Evolutionary conservation across 2,797 vertebrate genomes (phyloP).

Genomic region (Pangasius larnaudii): DNA sequence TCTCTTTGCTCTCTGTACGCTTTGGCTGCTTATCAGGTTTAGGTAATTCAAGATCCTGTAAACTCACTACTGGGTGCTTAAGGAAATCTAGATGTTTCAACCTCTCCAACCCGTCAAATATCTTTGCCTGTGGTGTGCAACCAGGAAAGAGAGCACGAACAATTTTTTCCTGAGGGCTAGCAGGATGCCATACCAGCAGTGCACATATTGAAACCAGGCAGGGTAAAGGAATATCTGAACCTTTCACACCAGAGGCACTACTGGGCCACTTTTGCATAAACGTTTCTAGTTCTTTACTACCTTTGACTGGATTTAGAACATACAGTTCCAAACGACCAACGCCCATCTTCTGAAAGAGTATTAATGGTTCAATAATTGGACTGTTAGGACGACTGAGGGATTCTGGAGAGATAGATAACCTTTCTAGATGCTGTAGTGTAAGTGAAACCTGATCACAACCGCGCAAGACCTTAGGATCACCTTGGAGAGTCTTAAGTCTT

Average conservation of each 20-base stretch:
- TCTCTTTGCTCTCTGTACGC: slow-evolving; percentile 85
- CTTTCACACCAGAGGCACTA: slow-evolving; percentile 53
- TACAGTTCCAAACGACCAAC: slow-evolving; percentile 92
- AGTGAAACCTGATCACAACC: slow-evolving; percentile 81
- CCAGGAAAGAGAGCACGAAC: slow-evolving; percentile 90
- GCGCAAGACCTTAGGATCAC: slow-evolving; percentile 72
- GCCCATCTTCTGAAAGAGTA: slow-evolving; percentile 95
- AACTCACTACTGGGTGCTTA: slow-evolving; percentile 79
- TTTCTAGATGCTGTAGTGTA: slow-evolving; percentile 78
- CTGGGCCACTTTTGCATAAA: slow-evolving; percentile 80
- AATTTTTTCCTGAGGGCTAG: slow-evolving; percentile 83
- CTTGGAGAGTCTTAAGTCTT: slow-evolving; percentile 65
- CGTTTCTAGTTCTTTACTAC: slow-evolving; percentile 80
- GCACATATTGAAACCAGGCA: slow-evolving; percentile 84
- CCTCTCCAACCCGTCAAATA: slow-evolving; percentile 88
- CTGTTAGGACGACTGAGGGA: slow-evolving; percentile 70
- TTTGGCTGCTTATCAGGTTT: slow-evolving; percentile 72
- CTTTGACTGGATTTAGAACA: slow-evolving; percentile 85
- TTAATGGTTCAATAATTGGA: slow-evolving; percentile 76
- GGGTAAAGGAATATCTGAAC: slow-evolving; percentile 70
- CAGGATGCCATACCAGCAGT: slow-evolving; percentile 91
- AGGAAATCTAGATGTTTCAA: slow-evolving; percentile 88
- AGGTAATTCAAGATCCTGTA: slow-evolving; percentile 75
- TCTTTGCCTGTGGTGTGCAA: slow-evolving; percentile 83
- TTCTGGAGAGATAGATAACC: slow-evolving; percentile 77